Percentiles rank a stretch among this genome's conserved stretches.
Evolutionary conservation across 2,888 invertebrate genomes (phyloP).

Genomic region (Hypomecis atomaria): DNA sequence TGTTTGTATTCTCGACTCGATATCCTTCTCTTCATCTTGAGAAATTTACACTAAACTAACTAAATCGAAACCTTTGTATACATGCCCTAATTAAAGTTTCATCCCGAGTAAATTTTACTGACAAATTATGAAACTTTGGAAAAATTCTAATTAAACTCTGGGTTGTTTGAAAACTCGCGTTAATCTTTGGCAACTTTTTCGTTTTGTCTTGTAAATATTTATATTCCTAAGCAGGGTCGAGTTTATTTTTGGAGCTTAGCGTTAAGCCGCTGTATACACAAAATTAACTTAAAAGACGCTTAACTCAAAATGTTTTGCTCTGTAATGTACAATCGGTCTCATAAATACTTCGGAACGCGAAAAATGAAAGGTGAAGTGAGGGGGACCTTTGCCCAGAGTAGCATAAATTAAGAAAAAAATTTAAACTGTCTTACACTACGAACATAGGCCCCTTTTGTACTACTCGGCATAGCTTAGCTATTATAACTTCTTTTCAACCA

Average conservation of each 20-base stretch:
- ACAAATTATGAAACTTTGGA: constrained; percentile 67
- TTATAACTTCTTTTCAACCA: too few relatives aligned
- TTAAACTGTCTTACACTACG: too few relatives aligned
- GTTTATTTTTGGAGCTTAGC: neutral
- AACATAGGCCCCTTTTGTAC: too few relatives aligned
- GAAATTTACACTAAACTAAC: constrained; percentile 38
- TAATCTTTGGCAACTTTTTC: constrained; percentile 43
- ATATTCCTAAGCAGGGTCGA: neutral
- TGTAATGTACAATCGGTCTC: too few relatives aligned
- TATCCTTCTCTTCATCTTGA: constrained; percentile 11
- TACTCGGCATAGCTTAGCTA: too few relatives aligned
- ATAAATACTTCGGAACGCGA: too few relatives aligned
- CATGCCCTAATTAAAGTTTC: constrained; percentile 70
- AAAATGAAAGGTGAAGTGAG: too few relatives aligned
- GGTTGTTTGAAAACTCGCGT: constrained; percentile 40
- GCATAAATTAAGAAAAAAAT: too few relatives aligned
- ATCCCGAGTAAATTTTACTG: constrained; percentile 62
- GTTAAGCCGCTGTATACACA: neutral
- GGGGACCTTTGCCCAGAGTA: too few relatives aligned
- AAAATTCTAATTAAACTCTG: constrained; percentile 67
- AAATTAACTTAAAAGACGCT: too few relatives aligned
- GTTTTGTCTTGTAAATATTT: constrained; percentile 29
- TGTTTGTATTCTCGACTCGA: constrained; percentile 10
- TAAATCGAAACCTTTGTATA: constrained; percentile 58
- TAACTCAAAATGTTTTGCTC: too few relatives aligned